phyloP scores from a whole-genome alignment of 2,888 invertebrate genomes.

The Heterodera filipjevi region DNA sequence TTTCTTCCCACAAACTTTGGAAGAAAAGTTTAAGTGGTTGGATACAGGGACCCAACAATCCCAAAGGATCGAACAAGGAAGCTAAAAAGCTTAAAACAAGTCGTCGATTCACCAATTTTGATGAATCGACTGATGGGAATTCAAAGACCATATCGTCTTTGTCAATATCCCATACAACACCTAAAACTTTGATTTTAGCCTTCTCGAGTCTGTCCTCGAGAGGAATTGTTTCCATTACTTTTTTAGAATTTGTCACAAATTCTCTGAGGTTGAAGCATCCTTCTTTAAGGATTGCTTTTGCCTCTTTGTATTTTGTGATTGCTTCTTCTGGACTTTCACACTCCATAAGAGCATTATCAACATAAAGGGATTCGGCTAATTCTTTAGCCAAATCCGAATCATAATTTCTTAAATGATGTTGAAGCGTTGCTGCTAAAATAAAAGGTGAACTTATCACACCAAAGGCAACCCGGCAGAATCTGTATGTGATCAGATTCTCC shows the following conservation, averaged over 20 bases:
- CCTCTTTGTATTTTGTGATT: not conserved
- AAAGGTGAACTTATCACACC: conserved; percentile 34
- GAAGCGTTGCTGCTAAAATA: conserved; percentile 28
- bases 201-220: conserved; percentile 12
- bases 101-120: conserved; percentile 25
- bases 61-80: conserved; percentile 37
- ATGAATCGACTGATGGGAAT: not conserved
- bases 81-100: conserved; percentile 28
- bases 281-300: conserved; percentile 20
- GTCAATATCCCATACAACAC: conserved; percentile 26
- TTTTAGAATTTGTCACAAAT: conserved; percentile 1
- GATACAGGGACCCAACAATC: conserved; percentile 30
- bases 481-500: conserved; percentile 28
- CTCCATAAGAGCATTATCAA: conserved; percentile 35
- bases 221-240: not conserved
- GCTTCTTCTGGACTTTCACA: conserved; percentile 15
- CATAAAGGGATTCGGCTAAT: conserved; percentile 31
- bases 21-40: conserved; percentile 34
- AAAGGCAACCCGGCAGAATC: conserved; percentile 37
- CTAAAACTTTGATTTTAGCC: conserved; percentile 23
- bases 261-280: conserved; percentile 20
- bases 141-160: conserved; percentile 21
- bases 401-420: conserved; percentile 24
- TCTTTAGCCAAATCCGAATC: conserved; percentile 14
- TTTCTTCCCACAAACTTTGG: conserved; percentile 35